These are phyloP conservation scores for Catharus fuscescens DNA, from an alignment of 2,113 vertebrate species.

Conservation along the genomic window DNA sequence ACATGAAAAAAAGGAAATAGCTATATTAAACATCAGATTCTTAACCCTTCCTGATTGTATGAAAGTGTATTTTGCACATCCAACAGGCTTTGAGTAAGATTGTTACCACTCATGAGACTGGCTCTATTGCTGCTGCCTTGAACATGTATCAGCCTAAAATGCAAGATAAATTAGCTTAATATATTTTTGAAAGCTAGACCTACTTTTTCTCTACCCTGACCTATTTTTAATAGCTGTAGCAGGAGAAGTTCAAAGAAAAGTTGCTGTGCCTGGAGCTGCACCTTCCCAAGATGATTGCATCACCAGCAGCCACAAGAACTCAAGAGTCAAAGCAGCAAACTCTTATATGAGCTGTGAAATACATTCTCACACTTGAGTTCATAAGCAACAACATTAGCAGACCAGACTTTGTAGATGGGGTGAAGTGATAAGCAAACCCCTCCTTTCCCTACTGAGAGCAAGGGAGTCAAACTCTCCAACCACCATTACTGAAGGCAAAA, in stretches of 20 bases:
- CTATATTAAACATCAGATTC: background rate
- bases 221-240: slow-evolving; percentile 52
- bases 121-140: background rate
- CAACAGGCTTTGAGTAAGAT: background rate
- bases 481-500: background rate
- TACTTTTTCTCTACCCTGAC: slow-evolving; percentile 18
- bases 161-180: slow-evolving; percentile 17
- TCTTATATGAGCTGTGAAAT: slow-evolving; percentile 19
- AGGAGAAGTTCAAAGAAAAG: slow-evolving; percentile 53
- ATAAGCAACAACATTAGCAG: background rate
- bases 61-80: background rate
- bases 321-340: background rate
- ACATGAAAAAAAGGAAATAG: background rate
- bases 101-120: background rate
- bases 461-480: background rate
- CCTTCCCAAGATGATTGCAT: slow-evolving; percentile 47
- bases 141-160: background rate
- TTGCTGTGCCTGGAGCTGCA: slow-evolving; percentile 49
- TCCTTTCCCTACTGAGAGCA: background rate
- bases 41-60: background rate
- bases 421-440: slow-evolving; percentile 16
- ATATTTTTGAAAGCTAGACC: slow-evolving; percentile 4
- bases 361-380: slow-evolving; percentile 34
- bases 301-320: slow-evolving; percentile 51
- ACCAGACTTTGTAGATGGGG: background rate